Evolutionary conservation across 1,140 invertebrate species (phyloP).

Genomic region (Brachionus manjavacas): DNA sequence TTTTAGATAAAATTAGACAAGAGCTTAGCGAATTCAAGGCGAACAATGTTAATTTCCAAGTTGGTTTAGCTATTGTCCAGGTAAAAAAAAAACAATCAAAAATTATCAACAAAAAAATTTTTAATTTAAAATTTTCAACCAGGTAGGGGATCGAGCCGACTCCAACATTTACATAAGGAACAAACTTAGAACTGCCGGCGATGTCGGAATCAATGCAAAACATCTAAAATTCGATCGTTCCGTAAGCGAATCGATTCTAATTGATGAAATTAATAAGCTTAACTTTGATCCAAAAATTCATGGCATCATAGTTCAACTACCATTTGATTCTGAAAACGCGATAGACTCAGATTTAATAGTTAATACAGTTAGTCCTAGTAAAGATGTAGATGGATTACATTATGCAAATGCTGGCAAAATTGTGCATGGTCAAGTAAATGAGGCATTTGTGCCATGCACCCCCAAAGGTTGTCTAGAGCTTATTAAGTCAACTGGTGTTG

Average conservation of each 20-base stretch:
- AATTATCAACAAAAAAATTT: neutral
- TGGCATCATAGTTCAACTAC: conserved; percentile 91
- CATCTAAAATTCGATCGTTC: conserved; percentile 68
- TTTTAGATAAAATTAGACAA: conserved; percentile 11
- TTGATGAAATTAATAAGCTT: conserved; percentile 69
- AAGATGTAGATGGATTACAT: conserved; percentile 95
- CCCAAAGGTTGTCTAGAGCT: conserved; percentile 86
- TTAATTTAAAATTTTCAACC: too few species aligned
- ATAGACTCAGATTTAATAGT: conserved; percentile 82
- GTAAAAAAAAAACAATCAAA: neutral
- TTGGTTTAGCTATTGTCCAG: conserved; percentile 34
- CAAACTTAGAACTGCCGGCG: conserved; percentile 84
- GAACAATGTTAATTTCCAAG: neutral
- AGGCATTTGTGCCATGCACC: conserved; percentile 78
- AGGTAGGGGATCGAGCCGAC: conserved; percentile 86
- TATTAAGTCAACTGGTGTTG: conserved; percentile 66
- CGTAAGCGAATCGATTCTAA: conserved; percentile 57
- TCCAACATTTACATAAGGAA: conserved; percentile 98
- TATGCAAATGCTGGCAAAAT: conserved; percentile 81
- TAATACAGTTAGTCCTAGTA: conserved; percentile 74
- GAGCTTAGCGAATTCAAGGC: neutral
- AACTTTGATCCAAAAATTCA: conserved; percentile 79
- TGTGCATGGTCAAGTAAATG: conserved; percentile 67
- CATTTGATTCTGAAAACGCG: conserved; percentile 72
- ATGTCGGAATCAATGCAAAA: conserved; percentile 79